A percentile compares a stretch with the other conserved stretches of the same genome.
phyloP scores from a whole-genome alignment of 2,797 vertebrate genomes.

The Anas bernieri region DNA sequence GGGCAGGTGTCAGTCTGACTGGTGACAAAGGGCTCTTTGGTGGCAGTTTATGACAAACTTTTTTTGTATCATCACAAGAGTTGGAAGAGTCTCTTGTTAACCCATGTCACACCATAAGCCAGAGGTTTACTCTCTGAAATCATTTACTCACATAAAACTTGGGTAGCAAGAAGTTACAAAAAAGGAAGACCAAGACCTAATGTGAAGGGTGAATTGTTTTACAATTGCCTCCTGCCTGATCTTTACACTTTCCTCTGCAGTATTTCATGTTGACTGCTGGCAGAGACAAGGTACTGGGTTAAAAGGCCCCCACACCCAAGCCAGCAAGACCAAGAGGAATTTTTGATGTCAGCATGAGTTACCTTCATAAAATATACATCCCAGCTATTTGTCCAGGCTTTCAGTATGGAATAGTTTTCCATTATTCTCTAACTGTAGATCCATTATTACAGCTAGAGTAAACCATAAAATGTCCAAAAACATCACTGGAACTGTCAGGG shows the following conservation, averaged over 20 bases:
- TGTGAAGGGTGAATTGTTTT: not conserved
- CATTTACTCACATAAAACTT: not conserved
- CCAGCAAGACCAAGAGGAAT: not conserved
- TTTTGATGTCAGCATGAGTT: not conserved
- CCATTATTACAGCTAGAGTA: not conserved
- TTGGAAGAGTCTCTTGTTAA: constrained; percentile 25
- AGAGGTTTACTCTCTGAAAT: not conserved
- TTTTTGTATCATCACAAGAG: not conserved
- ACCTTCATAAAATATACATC: not conserved
- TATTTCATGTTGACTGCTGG: not conserved
- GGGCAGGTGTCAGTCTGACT: not conserved
- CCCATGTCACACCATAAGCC: not conserved
- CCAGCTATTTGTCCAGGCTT: not conserved
- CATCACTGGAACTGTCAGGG: not conserved
- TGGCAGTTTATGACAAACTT: not conserved
- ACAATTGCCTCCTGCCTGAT: not conserved
- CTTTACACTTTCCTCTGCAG: not conserved
- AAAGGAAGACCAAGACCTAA: not conserved
- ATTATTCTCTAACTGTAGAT: not conserved
- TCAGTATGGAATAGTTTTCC: not conserved
- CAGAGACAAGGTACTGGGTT: not conserved
- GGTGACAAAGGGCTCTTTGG: not conserved
- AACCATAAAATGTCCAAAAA: not conserved
- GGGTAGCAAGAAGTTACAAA: not conserved
- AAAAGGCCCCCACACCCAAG: not conserved